Conservation (phyloP, 2,113 vertebrate genomes). For the Passer domesticus region DNA sequence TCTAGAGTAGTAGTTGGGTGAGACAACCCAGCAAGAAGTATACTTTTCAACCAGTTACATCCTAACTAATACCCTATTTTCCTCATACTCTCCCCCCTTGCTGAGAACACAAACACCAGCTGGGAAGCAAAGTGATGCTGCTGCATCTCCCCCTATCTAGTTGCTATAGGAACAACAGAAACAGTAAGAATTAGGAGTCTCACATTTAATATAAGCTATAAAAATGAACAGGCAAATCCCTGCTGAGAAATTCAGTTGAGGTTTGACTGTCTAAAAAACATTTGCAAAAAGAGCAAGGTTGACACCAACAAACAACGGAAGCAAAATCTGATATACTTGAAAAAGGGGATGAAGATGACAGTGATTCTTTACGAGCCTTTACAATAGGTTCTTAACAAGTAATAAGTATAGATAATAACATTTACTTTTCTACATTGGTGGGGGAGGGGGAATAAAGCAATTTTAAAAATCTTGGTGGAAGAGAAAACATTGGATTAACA, state of each 20-base stretch:
- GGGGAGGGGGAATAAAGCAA: not conserved
- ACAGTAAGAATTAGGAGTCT: conserved; percentile 53
- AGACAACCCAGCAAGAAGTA: not conserved
- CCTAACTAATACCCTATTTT: conserved; percentile 52
- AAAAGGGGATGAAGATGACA: not conserved
- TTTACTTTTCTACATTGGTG: not conserved
- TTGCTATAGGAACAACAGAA: conserved; percentile 76
- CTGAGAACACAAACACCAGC: conserved; percentile 66
- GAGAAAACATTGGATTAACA: not conserved
- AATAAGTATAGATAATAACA: not conserved
- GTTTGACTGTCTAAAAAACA: conserved; percentile 34
- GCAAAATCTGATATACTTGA: not conserved
- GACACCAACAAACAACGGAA: not conserved
- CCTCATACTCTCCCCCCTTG: conserved; percentile 33
- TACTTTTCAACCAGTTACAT: conserved; percentile 45
- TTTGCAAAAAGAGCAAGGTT: conserved; percentile 11
- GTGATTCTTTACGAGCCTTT: not conserved
- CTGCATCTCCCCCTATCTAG: conserved; percentile 58
- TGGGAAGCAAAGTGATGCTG: conserved; percentile 62
- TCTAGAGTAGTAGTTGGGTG: not conserved
- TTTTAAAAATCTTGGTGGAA: not conserved
- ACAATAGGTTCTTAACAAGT: not conserved
- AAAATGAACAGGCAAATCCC: conserved; percentile 65
- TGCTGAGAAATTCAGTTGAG: conserved; percentile 35
- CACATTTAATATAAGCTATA: conserved; percentile 56